Conservation (phyloP, 1,140 invertebrate species). For the Grapholita molesta region DNA sequence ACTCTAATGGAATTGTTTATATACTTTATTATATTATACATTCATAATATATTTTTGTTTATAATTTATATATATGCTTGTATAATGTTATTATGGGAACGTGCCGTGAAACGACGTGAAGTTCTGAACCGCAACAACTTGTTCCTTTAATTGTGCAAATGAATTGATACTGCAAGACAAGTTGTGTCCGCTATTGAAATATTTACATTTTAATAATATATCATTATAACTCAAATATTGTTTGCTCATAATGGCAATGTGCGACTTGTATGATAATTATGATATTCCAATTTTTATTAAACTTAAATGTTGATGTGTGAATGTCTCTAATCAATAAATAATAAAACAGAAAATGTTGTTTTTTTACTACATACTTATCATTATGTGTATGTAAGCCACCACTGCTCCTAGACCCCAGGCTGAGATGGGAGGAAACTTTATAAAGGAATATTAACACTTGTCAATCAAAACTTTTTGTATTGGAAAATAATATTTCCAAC, state of each 20-base stretch:
- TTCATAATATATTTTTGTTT: constrained; percentile 16
- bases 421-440: no score
- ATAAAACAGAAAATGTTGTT: constrained; percentile 46
- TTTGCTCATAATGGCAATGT: constrained; percentile 38
- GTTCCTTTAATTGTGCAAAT: background rate
- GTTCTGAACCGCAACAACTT: background rate
- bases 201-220: constrained; percentile 15
- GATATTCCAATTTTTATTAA: constrained; percentile 56
- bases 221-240: constrained; percentile 22
- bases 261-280: constrained; percentile 45
- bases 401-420: no score
- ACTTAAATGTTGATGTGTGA: constrained; percentile 76
- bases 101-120: background rate
- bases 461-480: no score
- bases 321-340: constrained; percentile 79
- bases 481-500: no score
- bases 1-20: constrained; percentile 28
- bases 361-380: constrained; percentile 34
- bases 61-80: background rate
- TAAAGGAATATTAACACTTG: no score
- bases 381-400: no score
- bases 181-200: constrained; percentile 8
- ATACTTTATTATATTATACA: constrained; percentile 22
- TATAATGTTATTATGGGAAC: constrained; percentile 13
- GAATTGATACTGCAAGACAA: constrained; percentile 10